phyloP scores from a whole-genome alignment of 2,797 vertebrate species.

The Liasis olivaceus region DNA sequence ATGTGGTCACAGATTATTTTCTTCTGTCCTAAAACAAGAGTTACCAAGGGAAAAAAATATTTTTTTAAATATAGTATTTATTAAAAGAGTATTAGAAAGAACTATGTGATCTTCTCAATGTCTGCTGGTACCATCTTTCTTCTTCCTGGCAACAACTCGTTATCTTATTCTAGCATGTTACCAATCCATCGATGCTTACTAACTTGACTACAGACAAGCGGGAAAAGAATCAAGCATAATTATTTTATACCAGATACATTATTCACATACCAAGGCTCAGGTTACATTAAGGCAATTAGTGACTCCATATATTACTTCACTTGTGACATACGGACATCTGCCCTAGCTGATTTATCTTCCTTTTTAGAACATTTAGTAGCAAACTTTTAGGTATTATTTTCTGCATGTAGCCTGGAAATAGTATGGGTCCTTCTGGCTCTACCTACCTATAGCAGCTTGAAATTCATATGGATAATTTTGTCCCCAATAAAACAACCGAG shows the following conservation, averaged over 20 bases:
- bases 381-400: neutral
- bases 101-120: neutral
- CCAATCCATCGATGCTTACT: neutral
- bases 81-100: neutral
- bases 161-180: neutral
- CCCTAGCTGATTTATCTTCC: neutral
- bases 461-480: neutral
- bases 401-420: neutral
- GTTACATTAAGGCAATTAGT: neutral
- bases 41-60: neutral
- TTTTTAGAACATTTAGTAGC: neutral
- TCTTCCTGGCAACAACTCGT: neutral
- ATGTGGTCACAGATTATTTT: neutral
- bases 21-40: neutral
- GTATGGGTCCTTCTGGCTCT: neutral
- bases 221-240: neutral
- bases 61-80: neutral
- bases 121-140: neutral
- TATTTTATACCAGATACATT: neutral
- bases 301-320: neutral
- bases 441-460: neutral
- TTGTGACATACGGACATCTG: neutral
- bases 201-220: neutral
- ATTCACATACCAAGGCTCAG: neutral
- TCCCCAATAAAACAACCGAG: neutral